These are phyloP conservation scores for Okapia johnstoni DNA, from an alignment of 2,113 vertebrate genomes.

Conservation along the genomic window DNA sequence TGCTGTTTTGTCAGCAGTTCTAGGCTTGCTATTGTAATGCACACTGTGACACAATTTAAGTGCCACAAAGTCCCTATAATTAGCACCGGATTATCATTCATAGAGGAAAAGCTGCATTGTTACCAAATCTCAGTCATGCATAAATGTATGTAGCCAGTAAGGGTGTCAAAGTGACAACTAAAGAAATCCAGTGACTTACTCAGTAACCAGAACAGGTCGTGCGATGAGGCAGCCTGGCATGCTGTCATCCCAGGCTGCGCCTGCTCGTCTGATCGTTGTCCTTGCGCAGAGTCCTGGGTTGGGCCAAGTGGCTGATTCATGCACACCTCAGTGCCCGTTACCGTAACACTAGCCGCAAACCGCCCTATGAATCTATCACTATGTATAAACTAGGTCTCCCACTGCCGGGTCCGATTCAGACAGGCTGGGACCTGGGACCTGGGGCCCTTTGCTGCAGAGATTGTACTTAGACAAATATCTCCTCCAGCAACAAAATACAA, in stretches of 20 bases:
- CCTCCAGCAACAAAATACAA: background rate
- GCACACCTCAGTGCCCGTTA: background rate
- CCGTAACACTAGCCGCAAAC: fast-evolving
- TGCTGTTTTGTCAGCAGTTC: background rate
- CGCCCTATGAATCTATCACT: fast-evolving
- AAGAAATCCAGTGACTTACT: background rate
- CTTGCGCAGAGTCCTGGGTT: background rate
- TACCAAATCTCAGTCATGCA: background rate
- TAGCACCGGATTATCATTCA: background rate
- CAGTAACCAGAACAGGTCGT: background rate
- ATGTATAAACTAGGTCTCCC: background rate
- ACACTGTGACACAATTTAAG: background rate
- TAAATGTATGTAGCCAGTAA: background rate
- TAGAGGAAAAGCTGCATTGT: background rate
- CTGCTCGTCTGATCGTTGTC: background rate
- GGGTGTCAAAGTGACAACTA: background rate
- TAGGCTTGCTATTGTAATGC: background rate
- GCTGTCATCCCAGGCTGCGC: background rate
- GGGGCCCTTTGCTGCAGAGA: background rate
- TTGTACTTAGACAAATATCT: background rate
- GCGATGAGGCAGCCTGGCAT: background rate
- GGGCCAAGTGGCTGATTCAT: background rate
- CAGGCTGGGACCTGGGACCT: background rate
- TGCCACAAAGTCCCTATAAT: background rate
- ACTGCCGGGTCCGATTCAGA: background rate